Conservation (phyloP, 2,888 invertebrate genomes). For the Mesorhabditis belari region DNA sequence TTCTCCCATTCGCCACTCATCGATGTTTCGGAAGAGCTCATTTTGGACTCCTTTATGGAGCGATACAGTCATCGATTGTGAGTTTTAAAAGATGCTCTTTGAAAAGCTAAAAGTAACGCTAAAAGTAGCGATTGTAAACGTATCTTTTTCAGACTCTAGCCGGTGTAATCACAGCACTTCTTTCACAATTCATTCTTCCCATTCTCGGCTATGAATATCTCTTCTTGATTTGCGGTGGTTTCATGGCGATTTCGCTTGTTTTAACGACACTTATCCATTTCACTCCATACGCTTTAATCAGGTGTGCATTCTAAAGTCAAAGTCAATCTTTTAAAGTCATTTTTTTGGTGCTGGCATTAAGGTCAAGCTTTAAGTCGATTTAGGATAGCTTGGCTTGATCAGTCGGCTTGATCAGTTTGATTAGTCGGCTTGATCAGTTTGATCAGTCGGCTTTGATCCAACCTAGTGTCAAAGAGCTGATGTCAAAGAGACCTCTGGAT, state of each 20-base stretch:
- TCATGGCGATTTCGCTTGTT: conserved; percentile 31
- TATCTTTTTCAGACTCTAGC: conserved; percentile 30
- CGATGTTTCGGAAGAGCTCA: conserved; percentile 43
- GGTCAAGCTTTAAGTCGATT: too few relatives aligned
- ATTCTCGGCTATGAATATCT: conserved; percentile 36
- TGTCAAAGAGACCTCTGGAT: too few relatives aligned
- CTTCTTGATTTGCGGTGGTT: conserved; percentile 30
- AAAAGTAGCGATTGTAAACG: neutral
- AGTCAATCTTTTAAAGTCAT: too few relatives aligned
- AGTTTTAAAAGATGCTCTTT: neutral
- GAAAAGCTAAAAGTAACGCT: neutral
- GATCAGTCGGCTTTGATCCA: too few relatives aligned
- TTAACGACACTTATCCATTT: conserved; percentile 33
- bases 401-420: too few relatives aligned
- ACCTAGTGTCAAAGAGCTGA: too few relatives aligned
- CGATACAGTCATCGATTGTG: conserved; percentile 40
- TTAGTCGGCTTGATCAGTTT: too few relatives aligned
- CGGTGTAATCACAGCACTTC: conserved; percentile 42
- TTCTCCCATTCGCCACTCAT: conserved; percentile 45
- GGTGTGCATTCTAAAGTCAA: neutral
- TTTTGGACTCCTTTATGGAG: conserved; percentile 46
- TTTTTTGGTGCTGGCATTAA: too few relatives aligned
- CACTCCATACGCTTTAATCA: conserved; percentile 7
- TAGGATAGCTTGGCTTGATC: too few relatives aligned
- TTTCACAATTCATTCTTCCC: conserved; percentile 36